Conservation (phyloP, 2,113 vertebrate genomes). For the Uropsilus gracilis region DNA sequence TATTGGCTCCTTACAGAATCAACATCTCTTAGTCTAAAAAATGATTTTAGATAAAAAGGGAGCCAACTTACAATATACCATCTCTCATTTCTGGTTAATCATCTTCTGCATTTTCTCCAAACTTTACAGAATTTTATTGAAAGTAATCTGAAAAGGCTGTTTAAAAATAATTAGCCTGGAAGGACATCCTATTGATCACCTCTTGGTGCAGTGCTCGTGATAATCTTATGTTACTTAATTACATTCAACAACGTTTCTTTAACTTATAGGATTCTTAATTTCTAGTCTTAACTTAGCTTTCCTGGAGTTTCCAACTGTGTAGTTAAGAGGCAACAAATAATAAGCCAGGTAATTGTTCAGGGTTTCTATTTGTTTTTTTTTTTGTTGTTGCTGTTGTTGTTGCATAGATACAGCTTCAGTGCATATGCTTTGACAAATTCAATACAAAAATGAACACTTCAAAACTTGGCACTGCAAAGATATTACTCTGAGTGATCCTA, state of each 20-base stretch:
- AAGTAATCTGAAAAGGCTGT: not conserved
- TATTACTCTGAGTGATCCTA: not conserved
- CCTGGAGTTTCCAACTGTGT: not conserved
- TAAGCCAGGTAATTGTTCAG: not conserved
- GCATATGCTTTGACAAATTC: not conserved
- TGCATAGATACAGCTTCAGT: not conserved
- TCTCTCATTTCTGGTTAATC: not conserved
- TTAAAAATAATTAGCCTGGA: conserved; percentile 9
- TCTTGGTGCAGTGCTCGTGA: not conserved
- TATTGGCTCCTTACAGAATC: not conserved
- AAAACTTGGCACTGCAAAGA: not conserved
- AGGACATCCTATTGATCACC: not conserved
- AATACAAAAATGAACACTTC: not conserved
- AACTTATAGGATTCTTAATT: not conserved
- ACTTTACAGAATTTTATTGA: not conserved
- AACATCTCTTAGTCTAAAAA: not conserved
- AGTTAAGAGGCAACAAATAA: not conserved
- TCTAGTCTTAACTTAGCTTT: not conserved
- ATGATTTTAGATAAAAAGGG: not conserved
- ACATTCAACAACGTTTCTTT: not conserved
- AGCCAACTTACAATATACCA: not conserved
- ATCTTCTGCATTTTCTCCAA: not conserved
- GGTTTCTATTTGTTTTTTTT: not conserved
- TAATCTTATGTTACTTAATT: not conserved
- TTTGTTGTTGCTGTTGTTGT: not conserved